Base-by-base conservation (phyloP, 2,888 invertebrate genomes). In the Chelonus formosanus region DNA sequence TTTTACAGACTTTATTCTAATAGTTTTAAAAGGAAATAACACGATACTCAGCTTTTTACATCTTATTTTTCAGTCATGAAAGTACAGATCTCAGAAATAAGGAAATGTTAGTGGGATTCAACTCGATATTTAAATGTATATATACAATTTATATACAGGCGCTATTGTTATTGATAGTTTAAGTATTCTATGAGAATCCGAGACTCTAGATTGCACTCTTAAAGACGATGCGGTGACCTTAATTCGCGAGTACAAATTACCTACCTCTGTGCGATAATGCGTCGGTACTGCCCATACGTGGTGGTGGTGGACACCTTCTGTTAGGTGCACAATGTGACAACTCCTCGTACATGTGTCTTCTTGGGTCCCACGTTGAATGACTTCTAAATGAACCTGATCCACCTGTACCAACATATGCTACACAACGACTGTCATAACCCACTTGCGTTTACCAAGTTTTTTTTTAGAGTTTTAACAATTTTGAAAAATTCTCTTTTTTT, bases 291-390 rank as follows among this genome's bases (percentile, higher is more conserved):
- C 89, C 88, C 80, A 82, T 81, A 73, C 80, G 77, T 66, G 86
- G 88, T 73, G 89, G 85, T 56, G 85, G 83, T 56, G 85, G 85
- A 70, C 85, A 84, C 78, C 85, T 82, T 74, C 85, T 83, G 77
- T 80, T 84, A 60, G 86, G 86, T 64, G 83, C 80, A 73, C 83
- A 84, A 77, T 92, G 89, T 80, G 91, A 91, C 84, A 95, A 89
- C 85, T 95, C 94, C 87, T 95, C 95, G 86, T 95, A 95, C 87
- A 94, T 92, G 83, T 95, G 93, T 66, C 94, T 88, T 73, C 94
- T 89, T 74, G 95, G 95, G 86, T 95, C 94, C 95, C 95, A 95
- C 82, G 95, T 95, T 63, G 93, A 91, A 86, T 90, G 90, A 84
- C 85, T 85, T 75, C 86, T 84, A 81, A 86, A 84, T 72, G 86